Evolutionary conservation across 2,888 invertebrate species (phyloP).

Genomic region (Enchytraeus crypticus): DNA sequence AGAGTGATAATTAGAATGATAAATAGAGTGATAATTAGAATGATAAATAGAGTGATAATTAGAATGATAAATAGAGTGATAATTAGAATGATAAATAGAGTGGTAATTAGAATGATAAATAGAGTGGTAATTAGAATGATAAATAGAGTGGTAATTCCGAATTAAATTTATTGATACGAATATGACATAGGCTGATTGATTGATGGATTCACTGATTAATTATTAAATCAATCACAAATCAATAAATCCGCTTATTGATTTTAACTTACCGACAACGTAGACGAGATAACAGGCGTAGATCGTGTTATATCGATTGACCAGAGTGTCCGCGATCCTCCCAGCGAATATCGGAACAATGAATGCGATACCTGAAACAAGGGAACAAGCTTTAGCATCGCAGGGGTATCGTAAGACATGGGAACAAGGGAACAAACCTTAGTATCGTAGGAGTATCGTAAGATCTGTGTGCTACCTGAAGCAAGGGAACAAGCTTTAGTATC

Average conservation of each 20-base stretch:
- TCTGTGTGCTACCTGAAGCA: neutral
- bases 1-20: neutral
- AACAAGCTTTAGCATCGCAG: neutral
- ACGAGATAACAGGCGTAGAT: conserved; percentile 5
- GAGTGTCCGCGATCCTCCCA: conserved; percentile 7
- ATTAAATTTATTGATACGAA: too few relatives aligned
- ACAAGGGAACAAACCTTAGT: neutral
- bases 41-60: neutral
- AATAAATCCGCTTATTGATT: too few relatives aligned
- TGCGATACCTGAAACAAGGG: neutral
- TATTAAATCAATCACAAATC: too few relatives aligned
- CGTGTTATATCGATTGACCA: conserved; percentile 1
- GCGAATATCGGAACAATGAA: conserved; percentile 6
- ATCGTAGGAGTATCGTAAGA: too few relatives aligned
- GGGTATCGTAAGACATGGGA: neutral
- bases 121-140: too few relatives aligned
- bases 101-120: too few relatives aligned
- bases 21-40: neutral
- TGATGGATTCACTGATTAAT: too few relatives aligned
- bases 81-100: too few relatives aligned
- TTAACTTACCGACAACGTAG: conserved; percentile 1
- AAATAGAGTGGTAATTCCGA: too few relatives aligned
- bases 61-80: too few relatives aligned
- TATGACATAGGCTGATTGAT: too few relatives aligned
- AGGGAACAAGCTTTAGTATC: neutral